A percentile compares a stretch with the other conserved stretches of the same genome.
Evolutionary conservation across 2,888 invertebrate species (phyloP).

Genomic region (Conops quadrifasciatus): DNA sequence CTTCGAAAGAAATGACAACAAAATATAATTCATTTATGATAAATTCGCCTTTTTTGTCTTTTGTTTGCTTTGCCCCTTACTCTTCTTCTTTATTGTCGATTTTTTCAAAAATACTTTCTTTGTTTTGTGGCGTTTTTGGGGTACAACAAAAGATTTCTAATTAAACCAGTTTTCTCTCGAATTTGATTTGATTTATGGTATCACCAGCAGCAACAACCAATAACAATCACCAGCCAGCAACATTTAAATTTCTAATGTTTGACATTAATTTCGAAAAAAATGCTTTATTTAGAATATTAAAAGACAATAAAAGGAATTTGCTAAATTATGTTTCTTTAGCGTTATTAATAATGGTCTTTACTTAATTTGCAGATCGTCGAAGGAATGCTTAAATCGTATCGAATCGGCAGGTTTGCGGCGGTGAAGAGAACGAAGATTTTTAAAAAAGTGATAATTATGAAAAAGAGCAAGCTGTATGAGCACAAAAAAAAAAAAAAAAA

Average conservation of each 20-base stretch:
- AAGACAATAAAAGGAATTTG: too few species aligned
- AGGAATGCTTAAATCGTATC: too few species aligned
- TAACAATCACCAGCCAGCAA: neutral
- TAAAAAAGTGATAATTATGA: too few species aligned
- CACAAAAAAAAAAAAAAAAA: too few species aligned
- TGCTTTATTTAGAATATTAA: neutral
- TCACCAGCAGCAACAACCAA: neutral
- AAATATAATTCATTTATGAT: neutral
- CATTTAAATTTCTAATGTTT: constrained; percentile 15
- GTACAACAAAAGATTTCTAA: constrained; percentile 10
- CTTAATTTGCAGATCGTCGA: too few species aligned
- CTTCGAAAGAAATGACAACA: too few species aligned
- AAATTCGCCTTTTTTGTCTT: neutral
- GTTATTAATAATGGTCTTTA: too few species aligned
- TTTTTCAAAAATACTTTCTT: neutral
- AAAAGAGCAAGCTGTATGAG: too few species aligned
- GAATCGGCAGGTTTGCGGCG: too few species aligned
- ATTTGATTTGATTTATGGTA: constrained; percentile 8
- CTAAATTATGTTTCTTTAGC: too few species aligned
- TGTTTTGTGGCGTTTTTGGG: neutral
- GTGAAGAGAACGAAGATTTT: too few species aligned
- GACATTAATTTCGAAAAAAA: constrained; percentile 12
- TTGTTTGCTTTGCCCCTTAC: neutral
- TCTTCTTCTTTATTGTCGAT: neutral
- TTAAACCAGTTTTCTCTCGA: constrained; percentile 17